These are phyloP conservation scores for Micrasema longulum DNA, from an alignment of 1,140 invertebrate genomes.

Conservation along the genomic window DNA sequence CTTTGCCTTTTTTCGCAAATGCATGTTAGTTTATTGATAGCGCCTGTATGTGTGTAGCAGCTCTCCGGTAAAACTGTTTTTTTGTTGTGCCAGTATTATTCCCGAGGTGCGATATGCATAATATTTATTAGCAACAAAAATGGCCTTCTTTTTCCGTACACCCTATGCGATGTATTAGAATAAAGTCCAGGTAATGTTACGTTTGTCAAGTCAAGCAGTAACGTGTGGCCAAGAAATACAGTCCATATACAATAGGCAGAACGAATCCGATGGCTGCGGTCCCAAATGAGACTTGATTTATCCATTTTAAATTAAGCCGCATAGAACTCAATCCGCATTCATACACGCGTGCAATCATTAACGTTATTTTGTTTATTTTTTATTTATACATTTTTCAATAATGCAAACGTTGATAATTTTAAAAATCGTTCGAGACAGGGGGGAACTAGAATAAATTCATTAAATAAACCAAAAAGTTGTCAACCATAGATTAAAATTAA, in stretches of 20 bases:
- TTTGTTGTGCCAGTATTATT: too few relatives aligned
- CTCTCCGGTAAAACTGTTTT: too few relatives aligned
- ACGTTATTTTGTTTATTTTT: constrained; percentile 30
- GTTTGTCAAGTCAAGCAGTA: constrained; percentile 31
- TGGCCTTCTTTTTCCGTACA: too few relatives aligned
- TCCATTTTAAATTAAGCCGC: constrained; percentile 54
- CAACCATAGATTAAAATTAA: too few relatives aligned
- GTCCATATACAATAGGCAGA: constrained; percentile 48
- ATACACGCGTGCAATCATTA: constrained; percentile 35
- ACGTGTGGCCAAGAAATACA: constrained; percentile 34
- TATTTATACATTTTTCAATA: constrained; percentile 30
- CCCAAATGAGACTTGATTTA: constrained; percentile 55
- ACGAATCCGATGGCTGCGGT: constrained; percentile 41
- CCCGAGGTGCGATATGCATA: too few relatives aligned
- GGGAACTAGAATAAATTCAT: neutral
- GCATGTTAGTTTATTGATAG: too few relatives aligned
- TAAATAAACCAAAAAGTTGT: too few relatives aligned
- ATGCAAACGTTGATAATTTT: neutral
- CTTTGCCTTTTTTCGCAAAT: too few relatives aligned
- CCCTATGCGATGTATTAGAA: constrained; percentile 22
- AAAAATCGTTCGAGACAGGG: neutral
- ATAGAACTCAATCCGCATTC: constrained; percentile 54
- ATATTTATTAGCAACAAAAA: too few relatives aligned
- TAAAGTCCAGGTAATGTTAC: constrained; percentile 26
- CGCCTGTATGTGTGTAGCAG: too few relatives aligned